These are phyloP conservation scores for Catharus minimus DNA, from an alignment of 2,113 vertebrate species.

Conservation along the genomic window DNA sequence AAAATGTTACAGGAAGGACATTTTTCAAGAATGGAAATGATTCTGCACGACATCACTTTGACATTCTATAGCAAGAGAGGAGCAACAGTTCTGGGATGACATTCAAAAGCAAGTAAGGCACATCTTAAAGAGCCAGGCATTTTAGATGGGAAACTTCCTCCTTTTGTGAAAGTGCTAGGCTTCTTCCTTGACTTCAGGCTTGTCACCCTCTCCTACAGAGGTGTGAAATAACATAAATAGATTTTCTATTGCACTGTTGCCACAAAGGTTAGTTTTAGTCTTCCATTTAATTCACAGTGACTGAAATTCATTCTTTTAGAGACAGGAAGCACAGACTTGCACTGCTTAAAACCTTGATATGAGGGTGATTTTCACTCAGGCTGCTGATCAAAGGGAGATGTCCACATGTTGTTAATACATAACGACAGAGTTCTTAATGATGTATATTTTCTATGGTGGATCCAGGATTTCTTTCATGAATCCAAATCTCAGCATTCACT, in stretches of 20 bases:
- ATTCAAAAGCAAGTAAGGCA: background rate
- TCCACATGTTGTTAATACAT: constrained; percentile 15
- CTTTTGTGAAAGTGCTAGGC: background rate
- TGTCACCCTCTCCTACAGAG: background rate
- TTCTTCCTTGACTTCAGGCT: background rate
- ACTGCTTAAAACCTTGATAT: background rate
- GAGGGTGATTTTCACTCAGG: background rate
- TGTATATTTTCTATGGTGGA: background rate
- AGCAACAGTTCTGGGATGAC: background rate
- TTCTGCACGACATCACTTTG: background rate
- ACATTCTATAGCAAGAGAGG: background rate
- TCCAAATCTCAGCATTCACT: background rate
- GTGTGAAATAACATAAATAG: background rate
- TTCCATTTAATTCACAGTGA: constrained; percentile 1
- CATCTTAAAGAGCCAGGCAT: background rate
- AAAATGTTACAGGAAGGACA: background rate
- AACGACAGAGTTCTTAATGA: constrained; percentile 21
- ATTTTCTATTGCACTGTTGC: background rate
- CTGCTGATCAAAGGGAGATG: constrained; percentile 27
- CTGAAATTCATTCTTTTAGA: background rate
- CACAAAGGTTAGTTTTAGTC: background rate
- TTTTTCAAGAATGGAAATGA: background rate
- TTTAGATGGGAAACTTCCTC: background rate
- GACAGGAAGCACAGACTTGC: background rate
- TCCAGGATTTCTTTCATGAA: background rate